Conservation (phyloP, 2,888 invertebrate species). For the Anoplius nigerrimus region DNA sequence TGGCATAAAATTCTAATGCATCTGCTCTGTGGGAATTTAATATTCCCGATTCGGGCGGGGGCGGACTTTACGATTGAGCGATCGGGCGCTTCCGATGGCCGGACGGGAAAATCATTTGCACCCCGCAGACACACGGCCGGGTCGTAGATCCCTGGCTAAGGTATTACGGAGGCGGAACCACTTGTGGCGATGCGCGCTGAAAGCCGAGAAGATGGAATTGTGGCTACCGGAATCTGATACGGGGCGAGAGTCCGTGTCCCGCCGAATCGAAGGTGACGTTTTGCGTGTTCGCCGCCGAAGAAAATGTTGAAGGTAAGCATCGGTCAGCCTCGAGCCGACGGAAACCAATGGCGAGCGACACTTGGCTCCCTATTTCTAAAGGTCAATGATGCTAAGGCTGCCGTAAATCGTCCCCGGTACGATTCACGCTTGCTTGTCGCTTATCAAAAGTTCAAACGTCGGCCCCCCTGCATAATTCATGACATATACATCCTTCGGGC, state of each 20-base stretch:
- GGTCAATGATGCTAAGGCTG: slow-evolving; percentile 57
- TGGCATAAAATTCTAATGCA: no score
- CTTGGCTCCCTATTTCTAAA: slow-evolving; percentile 37
- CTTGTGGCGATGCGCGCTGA: slow-evolving; percentile 20
- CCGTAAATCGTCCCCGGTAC: slow-evolving; percentile 48
- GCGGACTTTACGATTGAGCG: no score
- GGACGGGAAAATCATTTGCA: background rate
- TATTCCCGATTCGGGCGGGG: no score
- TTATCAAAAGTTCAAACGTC: slow-evolving; percentile 69
- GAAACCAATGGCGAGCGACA: background rate
- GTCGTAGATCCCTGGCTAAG: background rate
- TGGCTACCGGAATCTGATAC: background rate
- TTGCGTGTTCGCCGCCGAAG: background rate
- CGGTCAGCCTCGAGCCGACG: background rate
- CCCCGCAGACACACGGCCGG: slow-evolving; percentile 5
- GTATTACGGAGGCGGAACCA: slow-evolving; percentile 17
- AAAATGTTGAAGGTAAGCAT: no score
- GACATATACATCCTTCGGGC: slow-evolving; percentile 53
- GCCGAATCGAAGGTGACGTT: background rate
- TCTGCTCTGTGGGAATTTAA: background rate
- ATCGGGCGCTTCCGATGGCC: no score
- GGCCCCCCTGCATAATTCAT: slow-evolving; percentile 62
- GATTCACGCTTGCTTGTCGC: slow-evolving; percentile 49
- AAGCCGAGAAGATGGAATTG: background rate
- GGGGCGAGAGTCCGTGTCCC: no score